A percentile compares a stretch with the other conserved stretches of the same genome.
Conservation (phyloP, 2,113 vertebrate genomes). For the Maccullochella peelii region DNA sequence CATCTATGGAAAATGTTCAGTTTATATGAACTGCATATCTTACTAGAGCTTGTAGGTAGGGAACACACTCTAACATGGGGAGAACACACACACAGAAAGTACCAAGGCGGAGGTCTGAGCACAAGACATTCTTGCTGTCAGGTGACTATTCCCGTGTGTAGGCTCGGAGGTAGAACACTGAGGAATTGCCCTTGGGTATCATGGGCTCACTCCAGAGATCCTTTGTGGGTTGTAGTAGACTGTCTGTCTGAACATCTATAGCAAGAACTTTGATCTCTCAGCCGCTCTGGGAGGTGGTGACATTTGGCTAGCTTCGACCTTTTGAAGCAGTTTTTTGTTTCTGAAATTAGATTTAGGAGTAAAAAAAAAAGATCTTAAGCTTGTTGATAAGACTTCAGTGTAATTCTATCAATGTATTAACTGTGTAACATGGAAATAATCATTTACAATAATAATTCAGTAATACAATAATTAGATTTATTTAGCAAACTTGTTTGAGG, state of each 20-base stretch:
- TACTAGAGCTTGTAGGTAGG: background rate
- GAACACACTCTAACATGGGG: background rate
- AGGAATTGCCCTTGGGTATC: slow-evolving; percentile 44
- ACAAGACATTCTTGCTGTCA: background rate
- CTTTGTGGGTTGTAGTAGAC: slow-evolving; percentile 58
- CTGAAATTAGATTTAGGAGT: slow-evolving; percentile 12
- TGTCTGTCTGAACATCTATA: slow-evolving; percentile 59
- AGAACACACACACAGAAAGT: background rate
- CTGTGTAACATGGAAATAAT: background rate
- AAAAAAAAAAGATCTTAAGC: background rate
- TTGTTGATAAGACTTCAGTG: background rate
- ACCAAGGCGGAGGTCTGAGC: slow-evolving; percentile 5
- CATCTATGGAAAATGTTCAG: background rate
- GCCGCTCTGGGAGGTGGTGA: slow-evolving; percentile 60
- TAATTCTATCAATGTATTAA: background rate
- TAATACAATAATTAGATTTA: background rate
- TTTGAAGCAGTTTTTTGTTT: slow-evolving; percentile 39
- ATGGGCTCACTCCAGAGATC: slow-evolving; percentile 46
- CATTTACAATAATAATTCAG: background rate
- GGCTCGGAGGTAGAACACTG: slow-evolving; percentile 22
- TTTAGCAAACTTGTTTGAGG: background rate
- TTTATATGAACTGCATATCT: background rate
- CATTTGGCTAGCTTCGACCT: slow-evolving; percentile 67
- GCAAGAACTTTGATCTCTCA: slow-evolving; percentile 65
- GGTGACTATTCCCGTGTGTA: slow-evolving; percentile 10